A percentile compares a stretch with the other conserved stretches of the same genome.
Conservation (phyloP, 2,888 invertebrate species). For the Omphaloscelis lunosa region DNA sequence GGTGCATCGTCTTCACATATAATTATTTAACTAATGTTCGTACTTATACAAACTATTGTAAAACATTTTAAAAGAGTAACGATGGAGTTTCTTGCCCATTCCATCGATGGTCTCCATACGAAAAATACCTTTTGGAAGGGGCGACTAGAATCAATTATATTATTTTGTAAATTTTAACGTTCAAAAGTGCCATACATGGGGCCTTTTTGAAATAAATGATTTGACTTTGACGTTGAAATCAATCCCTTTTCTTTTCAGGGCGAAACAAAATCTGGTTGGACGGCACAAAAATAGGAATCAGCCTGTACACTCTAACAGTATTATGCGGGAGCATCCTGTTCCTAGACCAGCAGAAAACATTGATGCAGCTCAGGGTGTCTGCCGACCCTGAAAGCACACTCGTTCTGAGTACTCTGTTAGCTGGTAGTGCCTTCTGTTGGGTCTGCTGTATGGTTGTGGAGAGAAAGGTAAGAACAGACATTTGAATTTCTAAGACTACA, state of each 20-base stretch:
- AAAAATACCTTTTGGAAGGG: too few relatives aligned
- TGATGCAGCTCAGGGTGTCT: conserved; percentile 75
- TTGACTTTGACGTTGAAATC: too few relatives aligned
- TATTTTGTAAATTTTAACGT: too few relatives aligned
- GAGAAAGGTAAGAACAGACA: conserved; percentile 73
- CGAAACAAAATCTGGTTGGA: conserved; percentile 82
- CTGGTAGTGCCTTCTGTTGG: conserved; percentile 72
- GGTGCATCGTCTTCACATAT: too few relatives aligned
- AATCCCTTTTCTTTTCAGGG: conserved; percentile 69
- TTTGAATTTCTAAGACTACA: background rate
- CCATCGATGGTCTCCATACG: too few relatives aligned
- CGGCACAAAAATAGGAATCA: conserved; percentile 77
- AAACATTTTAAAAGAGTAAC: too few relatives aligned
- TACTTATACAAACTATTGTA: too few relatives aligned
- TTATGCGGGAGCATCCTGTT: conserved; percentile 83
- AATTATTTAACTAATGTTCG: too few relatives aligned
- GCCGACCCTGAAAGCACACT: conserved; percentile 75
- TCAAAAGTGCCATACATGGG: too few relatives aligned
- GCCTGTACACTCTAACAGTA: conserved; percentile 75
- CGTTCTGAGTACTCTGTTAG: conserved; percentile 72
- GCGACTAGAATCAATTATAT: too few relatives aligned
- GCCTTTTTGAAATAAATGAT: too few relatives aligned
- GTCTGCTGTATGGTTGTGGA: conserved; percentile 73
- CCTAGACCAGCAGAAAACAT: conserved; percentile 79
- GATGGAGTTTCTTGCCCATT: too few relatives aligned